Evolutionary conservation across 2,113 vertebrate genomes (phyloP).

Genomic region (Polypterus senegalus): DNA sequence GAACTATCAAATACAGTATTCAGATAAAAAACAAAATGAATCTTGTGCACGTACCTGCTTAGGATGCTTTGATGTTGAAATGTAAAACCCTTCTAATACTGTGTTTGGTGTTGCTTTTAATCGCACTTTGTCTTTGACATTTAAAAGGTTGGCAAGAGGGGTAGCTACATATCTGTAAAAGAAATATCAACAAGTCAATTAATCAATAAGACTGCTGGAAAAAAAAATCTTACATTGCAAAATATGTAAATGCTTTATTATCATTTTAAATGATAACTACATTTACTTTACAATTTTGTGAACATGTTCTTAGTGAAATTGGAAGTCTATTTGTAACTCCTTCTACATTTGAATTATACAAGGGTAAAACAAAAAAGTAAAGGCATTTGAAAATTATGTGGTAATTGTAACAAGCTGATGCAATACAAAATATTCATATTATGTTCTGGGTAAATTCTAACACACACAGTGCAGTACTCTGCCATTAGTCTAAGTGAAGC

Average conservation of each 20-base stretch:
- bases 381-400: too few species aligned
- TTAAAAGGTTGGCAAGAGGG: slow-evolving; percentile 42
- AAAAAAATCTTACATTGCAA: neutral
- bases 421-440: too few species aligned
- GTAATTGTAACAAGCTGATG: too few species aligned
- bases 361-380: neutral
- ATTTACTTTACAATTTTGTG: slow-evolving; percentile 1
- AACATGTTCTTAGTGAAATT: neutral
- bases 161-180: slow-evolving; percentile 43
- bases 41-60: slow-evolving; percentile 41
- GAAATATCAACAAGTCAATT: neutral
- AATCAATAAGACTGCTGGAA: neutral
- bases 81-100: slow-evolving; percentile 47
- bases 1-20: too few species aligned
- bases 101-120: slow-evolving; percentile 43
- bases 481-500: too few species aligned
- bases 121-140: slow-evolving; percentile 52
- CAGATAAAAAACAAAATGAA: too few species aligned
- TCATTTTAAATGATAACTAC: neutral
- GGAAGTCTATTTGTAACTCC: neutral
- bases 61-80: slow-evolving; percentile 42
- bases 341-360: slow-evolving; percentile 34
- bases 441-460: too few species aligned
- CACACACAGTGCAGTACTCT: too few species aligned
- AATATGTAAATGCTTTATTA: too few species aligned